phyloP scores from a whole-genome alignment of 2,888 invertebrate species.

The Sinodicranocentrus sp. region DNA sequence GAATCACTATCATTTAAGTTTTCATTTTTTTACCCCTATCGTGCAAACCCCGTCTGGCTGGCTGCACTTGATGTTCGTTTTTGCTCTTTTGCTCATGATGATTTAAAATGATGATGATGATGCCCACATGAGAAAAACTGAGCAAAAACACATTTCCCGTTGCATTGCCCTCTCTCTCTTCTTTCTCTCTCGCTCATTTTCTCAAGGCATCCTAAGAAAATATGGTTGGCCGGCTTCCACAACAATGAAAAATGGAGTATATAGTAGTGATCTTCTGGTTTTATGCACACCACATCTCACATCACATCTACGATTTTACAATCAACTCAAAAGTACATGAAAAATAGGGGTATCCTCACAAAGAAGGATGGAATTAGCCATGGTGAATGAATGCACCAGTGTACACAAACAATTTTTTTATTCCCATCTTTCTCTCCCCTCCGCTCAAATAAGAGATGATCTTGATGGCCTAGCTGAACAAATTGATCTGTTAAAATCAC shows the following conservation, averaged over 20 bases:
- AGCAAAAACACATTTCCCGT: constrained; percentile 57
- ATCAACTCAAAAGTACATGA: too few relatives aligned
- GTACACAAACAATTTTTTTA: background rate
- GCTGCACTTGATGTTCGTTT: background rate
- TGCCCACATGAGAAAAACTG: constrained; percentile 3
- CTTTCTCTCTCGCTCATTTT: background rate
- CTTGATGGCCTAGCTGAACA: constrained; percentile 55
- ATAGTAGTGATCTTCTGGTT: too few relatives aligned
- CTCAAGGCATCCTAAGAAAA: background rate
- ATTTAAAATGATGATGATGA: background rate
- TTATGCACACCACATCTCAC: too few relatives aligned
- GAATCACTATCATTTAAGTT: too few relatives aligned
- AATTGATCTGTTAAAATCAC: constrained; percentile 44
- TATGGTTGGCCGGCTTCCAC: constrained; percentile 35
- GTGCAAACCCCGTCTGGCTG: background rate
- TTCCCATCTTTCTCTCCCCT: too few relatives aligned
- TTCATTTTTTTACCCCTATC: too few relatives aligned
- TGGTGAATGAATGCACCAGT: too few relatives aligned
- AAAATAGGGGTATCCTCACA: too few relatives aligned
- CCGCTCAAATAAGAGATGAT: too few relatives aligned
- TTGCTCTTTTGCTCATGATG: background rate
- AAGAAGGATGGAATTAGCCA: too few relatives aligned
- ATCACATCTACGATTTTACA: too few relatives aligned
- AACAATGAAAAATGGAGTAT: constrained; percentile 9
- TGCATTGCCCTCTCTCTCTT: constrained; percentile 52